Evolutionary conservation across 2,113 vertebrate species (phyloP).

Genomic region (human (Homo sapiens)): DNA sequence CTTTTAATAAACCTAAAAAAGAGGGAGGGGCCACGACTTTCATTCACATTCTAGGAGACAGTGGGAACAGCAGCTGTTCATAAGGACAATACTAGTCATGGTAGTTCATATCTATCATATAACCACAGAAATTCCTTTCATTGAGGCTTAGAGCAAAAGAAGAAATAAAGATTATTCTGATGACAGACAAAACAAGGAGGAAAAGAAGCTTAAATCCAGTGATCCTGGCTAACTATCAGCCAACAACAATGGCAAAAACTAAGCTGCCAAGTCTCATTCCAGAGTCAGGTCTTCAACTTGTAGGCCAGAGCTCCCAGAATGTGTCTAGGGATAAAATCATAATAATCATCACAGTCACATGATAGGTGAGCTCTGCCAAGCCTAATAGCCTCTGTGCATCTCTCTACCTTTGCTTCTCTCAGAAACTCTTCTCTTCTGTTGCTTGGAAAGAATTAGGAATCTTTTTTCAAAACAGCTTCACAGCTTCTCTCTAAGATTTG

Average conservation of each 20-base stretch:
- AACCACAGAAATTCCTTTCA: neutral
- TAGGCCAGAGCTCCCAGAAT: conserved; percentile 15
- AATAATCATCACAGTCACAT: neutral
- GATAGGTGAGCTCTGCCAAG: neutral
- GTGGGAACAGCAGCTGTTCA: neutral
- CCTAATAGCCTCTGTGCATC: neutral
- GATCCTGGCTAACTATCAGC: neutral
- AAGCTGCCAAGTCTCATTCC: neutral
- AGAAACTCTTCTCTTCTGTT: fast-evolving
- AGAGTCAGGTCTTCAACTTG: neutral
- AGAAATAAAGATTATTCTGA: neutral
- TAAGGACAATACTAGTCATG: neutral
- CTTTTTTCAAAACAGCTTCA: conserved; percentile 65
- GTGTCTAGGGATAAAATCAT: conserved; percentile 21
- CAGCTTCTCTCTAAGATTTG: conserved; percentile 60
- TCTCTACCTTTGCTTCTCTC: conserved; percentile 64
- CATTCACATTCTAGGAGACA: neutral
- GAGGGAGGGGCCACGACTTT: neutral
- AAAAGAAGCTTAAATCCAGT: neutral
- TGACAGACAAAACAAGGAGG: neutral
- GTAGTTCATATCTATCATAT: neutral
- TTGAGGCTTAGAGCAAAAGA: neutral
- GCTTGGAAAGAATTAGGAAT: conserved; percentile 65
- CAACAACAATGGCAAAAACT: neutral
- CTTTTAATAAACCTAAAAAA: neutral